Conservation (phyloP, 64 coral and sea anemone species). For the Dendronephthya gigantea region DNA sequence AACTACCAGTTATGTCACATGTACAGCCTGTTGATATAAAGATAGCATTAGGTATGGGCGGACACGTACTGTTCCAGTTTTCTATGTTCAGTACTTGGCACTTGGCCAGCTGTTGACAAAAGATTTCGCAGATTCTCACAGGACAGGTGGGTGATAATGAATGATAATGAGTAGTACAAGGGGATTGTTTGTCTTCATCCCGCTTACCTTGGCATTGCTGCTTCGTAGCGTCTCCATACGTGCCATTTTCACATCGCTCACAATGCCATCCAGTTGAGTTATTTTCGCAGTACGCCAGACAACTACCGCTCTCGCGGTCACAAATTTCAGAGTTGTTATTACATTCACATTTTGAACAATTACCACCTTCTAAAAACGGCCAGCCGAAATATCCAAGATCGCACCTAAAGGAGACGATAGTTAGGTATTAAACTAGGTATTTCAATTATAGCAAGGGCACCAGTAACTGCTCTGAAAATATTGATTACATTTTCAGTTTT, state of each 20-base stretch:
- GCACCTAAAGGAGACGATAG: conserved; percentile 42
- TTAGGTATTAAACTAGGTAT: not conserved
- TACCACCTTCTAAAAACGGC: conserved; percentile 52
- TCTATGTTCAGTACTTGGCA: no score
- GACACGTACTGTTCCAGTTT: no score
- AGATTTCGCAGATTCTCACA: no score
- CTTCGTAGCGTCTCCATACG: conserved; percentile 64
- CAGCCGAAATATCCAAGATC: conserved; percentile 65
- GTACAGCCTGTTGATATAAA: conserved; percentile 54
- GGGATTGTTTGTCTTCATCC: not conserved
- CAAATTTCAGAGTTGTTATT: conserved; percentile 96
- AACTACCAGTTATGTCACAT: conserved; percentile 57
- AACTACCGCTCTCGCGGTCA: conserved; percentile 61
- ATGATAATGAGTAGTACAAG: no score
- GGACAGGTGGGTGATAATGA: no score
- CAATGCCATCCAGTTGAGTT: conserved; percentile 83
- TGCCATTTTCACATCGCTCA: conserved; percentile 89
- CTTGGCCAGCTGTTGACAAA: no score
- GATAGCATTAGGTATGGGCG: no score
- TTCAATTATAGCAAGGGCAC: not conserved
- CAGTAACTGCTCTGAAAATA: no score
- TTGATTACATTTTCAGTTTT: no score
- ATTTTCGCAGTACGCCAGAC: conserved; percentile 45
- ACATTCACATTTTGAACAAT: conserved; percentile 80
- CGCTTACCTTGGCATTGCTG: conserved; percentile 73